phyloP scores from a whole-genome alignment of 2,113 vertebrate species.

The Eulemur macaco region DNA sequence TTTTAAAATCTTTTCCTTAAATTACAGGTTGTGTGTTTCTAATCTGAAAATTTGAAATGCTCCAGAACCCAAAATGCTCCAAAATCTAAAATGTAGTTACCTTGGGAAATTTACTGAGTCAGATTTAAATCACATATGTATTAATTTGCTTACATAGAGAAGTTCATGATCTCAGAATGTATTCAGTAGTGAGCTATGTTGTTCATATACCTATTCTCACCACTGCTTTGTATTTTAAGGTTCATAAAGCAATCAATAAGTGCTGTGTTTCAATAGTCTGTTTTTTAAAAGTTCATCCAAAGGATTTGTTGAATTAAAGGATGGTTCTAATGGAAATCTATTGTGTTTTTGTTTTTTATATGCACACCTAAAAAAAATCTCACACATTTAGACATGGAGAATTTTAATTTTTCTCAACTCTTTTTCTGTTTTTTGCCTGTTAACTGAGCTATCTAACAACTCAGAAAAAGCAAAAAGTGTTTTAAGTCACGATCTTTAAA shows the following conservation, averaged over 20 bases:
- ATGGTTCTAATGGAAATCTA: neutral
- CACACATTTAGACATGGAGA: neutral
- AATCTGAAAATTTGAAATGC: neutral
- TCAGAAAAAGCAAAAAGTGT: neutral
- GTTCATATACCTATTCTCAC: neutral
- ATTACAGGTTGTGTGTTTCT: neutral
- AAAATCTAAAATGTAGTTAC: neutral
- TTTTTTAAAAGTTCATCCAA: neutral
- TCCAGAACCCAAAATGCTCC: neutral
- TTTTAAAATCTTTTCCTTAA: neutral
- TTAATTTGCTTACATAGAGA: neutral
- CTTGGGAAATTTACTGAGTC: neutral
- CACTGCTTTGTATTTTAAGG: neutral
- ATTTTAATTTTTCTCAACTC: neutral
- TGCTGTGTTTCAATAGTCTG: neutral
- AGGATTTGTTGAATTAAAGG: constrained; percentile 11
- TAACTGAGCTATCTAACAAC: neutral
- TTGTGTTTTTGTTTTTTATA: neutral
- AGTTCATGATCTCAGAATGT: neutral
- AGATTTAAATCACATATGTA: neutral
- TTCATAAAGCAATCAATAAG: neutral
- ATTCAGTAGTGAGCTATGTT: neutral
- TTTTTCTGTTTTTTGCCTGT: neutral
- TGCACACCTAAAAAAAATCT: neutral
- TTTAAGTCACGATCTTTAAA: neutral